Evolutionary conservation across 2,113 vertebrate genomes (phyloP).

Genomic region (Gorsachius goisagi): DNA sequence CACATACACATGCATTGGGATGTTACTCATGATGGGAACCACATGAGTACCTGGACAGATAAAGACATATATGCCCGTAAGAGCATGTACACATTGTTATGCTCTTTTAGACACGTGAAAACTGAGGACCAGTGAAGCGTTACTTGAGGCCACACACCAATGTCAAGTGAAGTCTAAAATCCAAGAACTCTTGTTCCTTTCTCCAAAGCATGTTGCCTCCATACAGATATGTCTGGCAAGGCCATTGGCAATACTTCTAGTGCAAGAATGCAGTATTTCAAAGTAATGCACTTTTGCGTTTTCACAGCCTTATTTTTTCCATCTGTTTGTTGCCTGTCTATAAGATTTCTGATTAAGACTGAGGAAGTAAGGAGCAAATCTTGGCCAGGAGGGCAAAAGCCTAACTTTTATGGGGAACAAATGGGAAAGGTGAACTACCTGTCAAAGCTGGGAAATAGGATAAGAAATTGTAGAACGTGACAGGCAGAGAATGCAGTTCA

Average conservation of each 20-base stretch:
- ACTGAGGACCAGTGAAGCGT: not conserved
- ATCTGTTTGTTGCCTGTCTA: slow-evolving; percentile 21
- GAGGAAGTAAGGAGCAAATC: slow-evolving; percentile 31
- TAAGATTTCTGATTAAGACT: slow-evolving; percentile 30
- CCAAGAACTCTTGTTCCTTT: not conserved
- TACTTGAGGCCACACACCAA: not conserved
- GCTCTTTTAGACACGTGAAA: not conserved
- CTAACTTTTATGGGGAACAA: slow-evolving; percentile 29
- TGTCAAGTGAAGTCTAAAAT: slow-evolving; percentile 19
- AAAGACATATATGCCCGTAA: not conserved
- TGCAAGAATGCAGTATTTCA: slow-evolving; percentile 31
- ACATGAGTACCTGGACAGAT: not conserved
- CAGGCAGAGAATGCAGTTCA: not conserved
- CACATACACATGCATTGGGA: not conserved
- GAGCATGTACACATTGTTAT: not conserved
- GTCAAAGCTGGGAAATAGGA: not conserved
- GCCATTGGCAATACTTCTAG: not conserved
- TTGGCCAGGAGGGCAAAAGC: slow-evolving; percentile 7
- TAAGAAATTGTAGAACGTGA: slow-evolving; percentile 26
- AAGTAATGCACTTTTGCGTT: not conserved
- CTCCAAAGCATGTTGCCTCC: not conserved
- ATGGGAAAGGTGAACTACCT: not conserved
- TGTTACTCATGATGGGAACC: not conserved
- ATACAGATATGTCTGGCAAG: not conserved
- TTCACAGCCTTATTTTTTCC: slow-evolving; percentile 31